A percentile compares a stretch with the other conserved stretches of the same genome.
These are phyloP conservation scores for Conus canariensis DNA, from an alignment of 2,888 invertebrate species.

Conservation along the genomic window DNA sequence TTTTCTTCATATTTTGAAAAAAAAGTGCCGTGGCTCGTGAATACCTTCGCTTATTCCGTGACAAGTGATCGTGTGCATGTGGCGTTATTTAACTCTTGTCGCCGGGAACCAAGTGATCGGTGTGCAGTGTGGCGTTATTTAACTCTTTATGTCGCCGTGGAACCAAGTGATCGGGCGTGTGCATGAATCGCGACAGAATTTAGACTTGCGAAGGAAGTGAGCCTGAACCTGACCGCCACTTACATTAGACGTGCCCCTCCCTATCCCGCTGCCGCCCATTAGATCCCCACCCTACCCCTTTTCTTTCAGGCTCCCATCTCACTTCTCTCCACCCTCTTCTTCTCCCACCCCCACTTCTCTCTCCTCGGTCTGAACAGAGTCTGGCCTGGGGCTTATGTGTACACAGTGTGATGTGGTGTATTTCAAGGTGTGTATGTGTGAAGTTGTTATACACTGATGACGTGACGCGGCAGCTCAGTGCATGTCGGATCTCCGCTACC, in stretches of 20 bases:
- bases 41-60: neutral
- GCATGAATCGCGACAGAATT: too few relatives aligned
- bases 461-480: slow-evolving; percentile 6
- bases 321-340: too few relatives aligned
- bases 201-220: too few relatives aligned
- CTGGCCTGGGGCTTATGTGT: neutral
- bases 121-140: too few relatives aligned
- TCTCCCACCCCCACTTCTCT: neutral
- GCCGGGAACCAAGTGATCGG: too few relatives aligned
- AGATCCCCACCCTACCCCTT: too few relatives aligned
- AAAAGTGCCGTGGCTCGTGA: neutral
- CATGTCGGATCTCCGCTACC: neutral
- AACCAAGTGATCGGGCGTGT: too few relatives aligned
- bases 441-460: neutral
- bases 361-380: slow-evolving; percentile 17
- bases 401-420: slow-evolving; percentile 15
- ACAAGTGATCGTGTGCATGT: neutral
- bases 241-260: neutral
- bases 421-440: slow-evolving; percentile 26
- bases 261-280: too few relatives aligned
- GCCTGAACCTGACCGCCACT: slow-evolving; percentile 1
- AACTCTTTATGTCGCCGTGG: too few relatives aligned
- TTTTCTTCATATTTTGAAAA: neutral
- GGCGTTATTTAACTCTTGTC: neutral
- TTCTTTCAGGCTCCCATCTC: too few relatives aligned